Conservation (phyloP, 1,140 invertebrate genomes). For the Drosophila sproati region DNA sequence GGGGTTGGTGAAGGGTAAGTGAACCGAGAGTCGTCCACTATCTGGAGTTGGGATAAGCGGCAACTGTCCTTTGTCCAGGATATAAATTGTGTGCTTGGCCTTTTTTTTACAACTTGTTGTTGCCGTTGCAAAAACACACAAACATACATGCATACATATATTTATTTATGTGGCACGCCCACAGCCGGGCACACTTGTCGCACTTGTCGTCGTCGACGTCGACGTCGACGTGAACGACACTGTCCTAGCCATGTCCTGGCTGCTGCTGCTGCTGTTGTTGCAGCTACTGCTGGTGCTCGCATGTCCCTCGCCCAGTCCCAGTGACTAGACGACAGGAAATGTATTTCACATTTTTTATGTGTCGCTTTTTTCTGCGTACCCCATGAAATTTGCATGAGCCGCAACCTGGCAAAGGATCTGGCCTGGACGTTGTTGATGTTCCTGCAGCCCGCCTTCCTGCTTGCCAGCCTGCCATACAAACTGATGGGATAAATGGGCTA, state of each 20-base stretch:
- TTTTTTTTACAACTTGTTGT: slow-evolving; percentile 45
- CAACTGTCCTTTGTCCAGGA: slow-evolving; percentile 36
- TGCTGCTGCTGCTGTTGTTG: not conserved
- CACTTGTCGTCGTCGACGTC: slow-evolving; percentile 60
- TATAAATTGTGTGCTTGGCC: slow-evolving; percentile 61
- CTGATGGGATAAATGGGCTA: not conserved
- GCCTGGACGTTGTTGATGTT: slow-evolving; percentile 18
- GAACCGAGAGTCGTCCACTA: slow-evolving; percentile 49
- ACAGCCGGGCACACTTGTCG: slow-evolving; percentile 65
- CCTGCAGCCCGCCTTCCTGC: not conserved
- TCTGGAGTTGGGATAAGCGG: slow-evolving; percentile 62
- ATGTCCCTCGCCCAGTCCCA: slow-evolving; percentile 1
- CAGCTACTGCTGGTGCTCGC: slow-evolving; percentile 4
- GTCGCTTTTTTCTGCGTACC: slow-evolving; percentile 66
- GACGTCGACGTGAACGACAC: slow-evolving; percentile 2
- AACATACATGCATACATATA: not conserved
- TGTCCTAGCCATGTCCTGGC: slow-evolving; percentile 41
- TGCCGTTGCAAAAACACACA: slow-evolving; percentile 8
- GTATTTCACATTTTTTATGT: slow-evolving; percentile 81
- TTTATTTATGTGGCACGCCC: slow-evolving; percentile 56
- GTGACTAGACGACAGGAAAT: slow-evolving; percentile 82
- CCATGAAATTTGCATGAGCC: slow-evolving; percentile 77
- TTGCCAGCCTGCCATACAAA: not conserved
- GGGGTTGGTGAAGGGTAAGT: not conserved
- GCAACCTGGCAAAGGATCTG: slow-evolving; percentile 40